Conservation (phyloP, 2,113 vertebrate genomes). For the Rhodinocichla rosea region DNA sequence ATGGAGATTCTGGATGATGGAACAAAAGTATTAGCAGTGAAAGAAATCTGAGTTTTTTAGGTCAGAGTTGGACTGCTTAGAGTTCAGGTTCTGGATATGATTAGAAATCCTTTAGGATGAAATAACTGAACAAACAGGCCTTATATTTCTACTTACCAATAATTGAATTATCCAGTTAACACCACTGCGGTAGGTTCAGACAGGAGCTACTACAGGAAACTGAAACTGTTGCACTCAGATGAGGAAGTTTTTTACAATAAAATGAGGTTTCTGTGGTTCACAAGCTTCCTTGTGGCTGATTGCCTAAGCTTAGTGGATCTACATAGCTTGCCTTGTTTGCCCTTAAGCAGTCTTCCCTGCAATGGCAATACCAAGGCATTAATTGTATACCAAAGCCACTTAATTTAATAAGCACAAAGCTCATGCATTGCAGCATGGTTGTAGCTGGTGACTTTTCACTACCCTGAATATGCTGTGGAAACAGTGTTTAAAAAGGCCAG, state of each 20-base stretch:
- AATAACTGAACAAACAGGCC: neutral
- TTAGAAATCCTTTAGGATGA: neutral
- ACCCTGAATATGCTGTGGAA: neutral
- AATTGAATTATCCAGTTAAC: neutral
- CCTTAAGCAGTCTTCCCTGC: conserved; percentile 36
- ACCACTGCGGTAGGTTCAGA: neutral
- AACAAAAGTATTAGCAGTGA: neutral
- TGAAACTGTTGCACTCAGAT: neutral
- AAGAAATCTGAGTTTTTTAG: neutral
- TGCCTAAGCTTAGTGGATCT: conserved; percentile 40
- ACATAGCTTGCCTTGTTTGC: conserved; percentile 14
- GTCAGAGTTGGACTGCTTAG: neutral
- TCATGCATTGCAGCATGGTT: neutral
- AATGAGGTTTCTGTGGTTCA: conserved; percentile 60
- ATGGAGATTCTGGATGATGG: neutral
- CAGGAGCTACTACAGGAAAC: neutral
- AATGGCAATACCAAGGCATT: conserved; percentile 13
- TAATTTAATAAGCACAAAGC: conserved; percentile 44
- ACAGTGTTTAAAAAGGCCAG: neutral
- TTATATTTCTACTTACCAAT: neutral
- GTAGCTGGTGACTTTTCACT: conserved; percentile 19
- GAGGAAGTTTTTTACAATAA: conserved; percentile 51
- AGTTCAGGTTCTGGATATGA: neutral
- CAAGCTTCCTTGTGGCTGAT: conserved; percentile 33
- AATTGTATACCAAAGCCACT: conserved; percentile 59